Conservation (phyloP, 2,113 vertebrate genomes). For the Actinemys pallida region DNA sequence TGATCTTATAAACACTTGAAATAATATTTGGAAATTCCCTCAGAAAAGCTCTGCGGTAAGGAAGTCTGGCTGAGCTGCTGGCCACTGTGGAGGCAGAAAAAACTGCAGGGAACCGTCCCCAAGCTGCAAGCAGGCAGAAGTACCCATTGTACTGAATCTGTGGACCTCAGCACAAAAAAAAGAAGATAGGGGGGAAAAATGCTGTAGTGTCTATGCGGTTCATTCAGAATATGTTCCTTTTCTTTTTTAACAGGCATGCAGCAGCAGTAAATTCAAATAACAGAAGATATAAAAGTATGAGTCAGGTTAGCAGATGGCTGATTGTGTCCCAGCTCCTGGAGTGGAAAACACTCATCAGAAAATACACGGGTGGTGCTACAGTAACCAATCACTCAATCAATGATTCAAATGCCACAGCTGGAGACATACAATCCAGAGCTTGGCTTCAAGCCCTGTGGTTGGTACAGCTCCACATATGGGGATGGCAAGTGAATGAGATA, state of each 20-base stretch:
- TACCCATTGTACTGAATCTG: background rate
- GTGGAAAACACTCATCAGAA: background rate
- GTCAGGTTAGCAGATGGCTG: slow-evolving; percentile 36
- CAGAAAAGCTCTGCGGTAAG: background rate
- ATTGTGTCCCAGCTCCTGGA: background rate
- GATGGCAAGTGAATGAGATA: background rate
- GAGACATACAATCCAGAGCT: background rate
- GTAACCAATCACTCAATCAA: background rate
- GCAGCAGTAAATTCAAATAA: slow-evolving; percentile 42
- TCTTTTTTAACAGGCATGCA: background rate
- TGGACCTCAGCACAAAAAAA: rapidly evolving
- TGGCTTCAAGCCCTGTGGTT: background rate
- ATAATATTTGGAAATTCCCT: background rate
- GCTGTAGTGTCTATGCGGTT: background rate
- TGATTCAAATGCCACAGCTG: background rate
- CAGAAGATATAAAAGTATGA: background rate
- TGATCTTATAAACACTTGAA: background rate
- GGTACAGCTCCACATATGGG: background rate
- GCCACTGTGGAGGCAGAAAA: background rate
- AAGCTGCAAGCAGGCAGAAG: background rate
- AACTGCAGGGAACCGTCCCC: background rate
- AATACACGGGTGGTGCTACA: background rate
- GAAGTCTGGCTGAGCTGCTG: background rate
- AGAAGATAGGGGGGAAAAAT: background rate
- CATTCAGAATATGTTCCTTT: slow-evolving; percentile 24